Conservation (phyloP, 2,888 invertebrate species). For the Aphodius sticticus region DNA sequence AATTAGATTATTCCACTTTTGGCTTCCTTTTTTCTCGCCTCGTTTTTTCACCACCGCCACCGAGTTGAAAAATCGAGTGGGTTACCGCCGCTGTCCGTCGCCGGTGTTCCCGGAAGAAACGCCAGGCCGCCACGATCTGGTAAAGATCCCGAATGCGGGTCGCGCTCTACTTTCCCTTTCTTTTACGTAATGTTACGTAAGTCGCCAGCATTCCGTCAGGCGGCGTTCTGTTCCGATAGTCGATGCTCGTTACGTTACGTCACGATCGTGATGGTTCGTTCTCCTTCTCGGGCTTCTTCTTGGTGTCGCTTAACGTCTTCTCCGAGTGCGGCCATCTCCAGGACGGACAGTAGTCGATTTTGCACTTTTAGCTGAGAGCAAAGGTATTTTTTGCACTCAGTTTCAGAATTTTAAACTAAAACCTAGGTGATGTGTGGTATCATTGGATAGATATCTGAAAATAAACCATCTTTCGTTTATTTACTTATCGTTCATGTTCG, state of each 20-base stretch:
- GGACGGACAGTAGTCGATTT: too few species aligned
- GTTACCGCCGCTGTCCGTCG: conserved; percentile 29
- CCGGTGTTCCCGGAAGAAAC: conserved; percentile 47
- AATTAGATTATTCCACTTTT: background rate
- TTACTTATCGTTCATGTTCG: too few species aligned
- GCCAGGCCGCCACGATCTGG: conserved; percentile 37
- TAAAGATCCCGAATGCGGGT: conserved; percentile 55
- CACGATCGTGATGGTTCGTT: background rate
- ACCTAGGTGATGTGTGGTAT: too few species aligned
- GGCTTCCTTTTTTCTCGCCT: conserved; percentile 24
- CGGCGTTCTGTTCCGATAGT: conserved; percentile 21
- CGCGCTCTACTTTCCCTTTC: conserved; percentile 58
- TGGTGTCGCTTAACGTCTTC: background rate
- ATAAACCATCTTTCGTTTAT: too few species aligned
- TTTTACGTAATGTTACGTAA: conserved; percentile 56
- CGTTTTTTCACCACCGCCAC: background rate
- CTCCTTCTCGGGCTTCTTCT: background rate
- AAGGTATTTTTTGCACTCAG: too few species aligned
- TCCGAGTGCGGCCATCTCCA: too few species aligned
- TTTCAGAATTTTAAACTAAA: too few species aligned
- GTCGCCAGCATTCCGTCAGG: conserved; percentile 40
- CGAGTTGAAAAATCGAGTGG: conserved; percentile 29
- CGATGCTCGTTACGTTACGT: conserved; percentile 7
- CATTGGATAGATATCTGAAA: too few species aligned
- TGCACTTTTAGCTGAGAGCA: too few species aligned